Evolutionary conservation across 2,113 vertebrate genomes (phyloP).

Genomic region (Orycteropus afer): DNA sequence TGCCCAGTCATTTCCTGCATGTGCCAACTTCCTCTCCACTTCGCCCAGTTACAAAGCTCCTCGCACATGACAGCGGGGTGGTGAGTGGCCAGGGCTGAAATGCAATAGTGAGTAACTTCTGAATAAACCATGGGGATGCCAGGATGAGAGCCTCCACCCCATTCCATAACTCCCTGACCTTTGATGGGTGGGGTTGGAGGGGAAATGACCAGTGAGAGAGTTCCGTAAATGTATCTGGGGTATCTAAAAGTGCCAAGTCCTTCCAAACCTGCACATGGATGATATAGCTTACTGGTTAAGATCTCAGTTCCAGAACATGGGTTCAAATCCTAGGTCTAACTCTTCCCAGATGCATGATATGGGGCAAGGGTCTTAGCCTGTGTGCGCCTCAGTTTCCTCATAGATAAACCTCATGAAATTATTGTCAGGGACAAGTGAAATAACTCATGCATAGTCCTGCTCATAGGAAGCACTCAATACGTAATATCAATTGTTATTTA

Average conservation of each 20-base stretch:
- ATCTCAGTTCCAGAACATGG: neutral
- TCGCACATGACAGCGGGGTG: neutral
- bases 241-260: neutral
- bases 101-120: slow-evolving; percentile 65
- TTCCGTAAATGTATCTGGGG: neutral
- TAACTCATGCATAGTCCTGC: neutral
- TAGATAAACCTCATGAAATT: neutral
- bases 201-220: neutral
- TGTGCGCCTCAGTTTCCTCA: neutral
- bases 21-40: slow-evolving; percentile 62
- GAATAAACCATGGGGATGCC: slow-evolving; percentile 40
- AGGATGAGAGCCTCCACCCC: neutral
- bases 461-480: neutral
- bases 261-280: neutral
- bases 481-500: neutral
- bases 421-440: neutral
- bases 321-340: neutral
- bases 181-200: neutral
- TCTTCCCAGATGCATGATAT: neutral
- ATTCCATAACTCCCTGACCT: neutral
- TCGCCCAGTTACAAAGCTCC: neutral
- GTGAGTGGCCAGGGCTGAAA: slow-evolving; percentile 36
- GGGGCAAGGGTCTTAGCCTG: neutral
- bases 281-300: neutral
- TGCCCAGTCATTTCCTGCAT: slow-evolving; percentile 68